Evolutionary conservation across 2,113 vertebrate species (phyloP).

Genomic region (Noctilio leporinus): DNA sequence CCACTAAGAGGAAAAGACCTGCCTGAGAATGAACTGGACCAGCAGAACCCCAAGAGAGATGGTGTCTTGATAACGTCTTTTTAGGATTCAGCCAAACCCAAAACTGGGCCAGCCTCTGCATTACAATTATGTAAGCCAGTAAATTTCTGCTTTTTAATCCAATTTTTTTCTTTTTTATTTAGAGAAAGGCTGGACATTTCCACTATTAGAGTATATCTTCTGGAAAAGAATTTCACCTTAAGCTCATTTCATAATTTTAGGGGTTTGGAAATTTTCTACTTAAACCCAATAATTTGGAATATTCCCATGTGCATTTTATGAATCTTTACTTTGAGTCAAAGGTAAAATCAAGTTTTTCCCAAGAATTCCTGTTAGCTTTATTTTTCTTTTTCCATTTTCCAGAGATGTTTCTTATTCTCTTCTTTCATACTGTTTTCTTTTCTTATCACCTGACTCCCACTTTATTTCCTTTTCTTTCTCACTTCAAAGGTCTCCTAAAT

Average conservation of each 20-base stretch:
- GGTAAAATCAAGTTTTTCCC: conserved; percentile 4
- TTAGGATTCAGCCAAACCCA: neutral
- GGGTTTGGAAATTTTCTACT: neutral
- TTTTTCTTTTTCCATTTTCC: neutral
- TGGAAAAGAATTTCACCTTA: neutral
- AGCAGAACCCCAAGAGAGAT: neutral
- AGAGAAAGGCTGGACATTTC: neutral
- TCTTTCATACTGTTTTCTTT: neutral
- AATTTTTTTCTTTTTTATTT: neutral
- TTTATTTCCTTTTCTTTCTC: conserved; percentile 61
- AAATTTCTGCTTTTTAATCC: neutral
- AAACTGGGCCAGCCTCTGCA: neutral
- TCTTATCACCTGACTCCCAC: conserved; percentile 21
- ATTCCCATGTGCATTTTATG: neutral
- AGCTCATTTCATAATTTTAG: neutral
- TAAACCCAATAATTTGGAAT: neutral
- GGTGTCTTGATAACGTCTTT: neutral
- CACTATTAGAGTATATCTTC: neutral
- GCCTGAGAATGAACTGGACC: neutral
- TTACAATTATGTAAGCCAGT: neutral
- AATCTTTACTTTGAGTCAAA: neutral
- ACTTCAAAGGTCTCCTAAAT: conserved; percentile 61
- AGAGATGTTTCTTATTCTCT: neutral
- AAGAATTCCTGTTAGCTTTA: neutral
- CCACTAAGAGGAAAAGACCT: neutral